Evolutionary conservation across 2,888 invertebrate species (phyloP).

Genomic region (Marronus borbonicus): DNA sequence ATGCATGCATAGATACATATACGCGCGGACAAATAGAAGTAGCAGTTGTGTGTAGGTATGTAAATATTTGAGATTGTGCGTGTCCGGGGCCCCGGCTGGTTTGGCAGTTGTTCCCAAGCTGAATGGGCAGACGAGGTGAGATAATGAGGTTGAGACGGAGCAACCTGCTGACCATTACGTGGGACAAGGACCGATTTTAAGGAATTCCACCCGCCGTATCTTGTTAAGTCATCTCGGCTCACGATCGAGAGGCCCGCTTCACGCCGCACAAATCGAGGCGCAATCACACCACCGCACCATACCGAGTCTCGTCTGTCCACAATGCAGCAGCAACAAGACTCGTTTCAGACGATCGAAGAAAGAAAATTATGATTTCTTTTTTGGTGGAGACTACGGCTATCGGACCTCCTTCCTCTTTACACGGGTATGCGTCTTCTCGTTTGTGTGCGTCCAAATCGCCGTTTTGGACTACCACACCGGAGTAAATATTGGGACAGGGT

Average conservation of each 20-base stretch:
- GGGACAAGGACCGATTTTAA: conserved; percentile 63
- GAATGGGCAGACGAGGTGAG: conserved; percentile 68
- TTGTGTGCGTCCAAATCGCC: conserved; percentile 16
- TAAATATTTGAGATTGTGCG: conserved; percentile 66
- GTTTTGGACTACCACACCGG: conserved; percentile 40
- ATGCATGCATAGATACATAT: conserved; percentile 41
- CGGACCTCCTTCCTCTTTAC: conserved; percentile 15
- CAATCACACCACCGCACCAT: conserved; percentile 50
- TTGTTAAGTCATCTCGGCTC: conserved; percentile 70
- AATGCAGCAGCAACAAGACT: conserved; percentile 14
- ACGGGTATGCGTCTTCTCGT: conserved; percentile 3
- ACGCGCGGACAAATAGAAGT: conserved; percentile 52
- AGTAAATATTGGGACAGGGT: conserved; percentile 47
- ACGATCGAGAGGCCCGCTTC: conserved; percentile 61
- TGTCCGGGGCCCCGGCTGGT: conserved; percentile 64
- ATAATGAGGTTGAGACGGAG: conserved; percentile 68
- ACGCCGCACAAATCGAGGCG: conserved; percentile 56
- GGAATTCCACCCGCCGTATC: conserved; percentile 70
- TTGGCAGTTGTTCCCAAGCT: conserved; percentile 64
- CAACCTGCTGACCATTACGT: conserved; percentile 54
- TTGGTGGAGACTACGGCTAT: conserved; percentile 22
- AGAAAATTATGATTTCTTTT: conserved; percentile 43
- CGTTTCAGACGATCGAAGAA: conserved; percentile 29
- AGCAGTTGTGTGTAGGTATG: conserved; percentile 61
- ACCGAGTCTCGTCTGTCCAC: not conserved